Percentiles rank a stretch among this genome's conserved stretches.
Conservation (phyloP, 2,888 invertebrate genomes). For the Aphodius sticticus region DNA sequence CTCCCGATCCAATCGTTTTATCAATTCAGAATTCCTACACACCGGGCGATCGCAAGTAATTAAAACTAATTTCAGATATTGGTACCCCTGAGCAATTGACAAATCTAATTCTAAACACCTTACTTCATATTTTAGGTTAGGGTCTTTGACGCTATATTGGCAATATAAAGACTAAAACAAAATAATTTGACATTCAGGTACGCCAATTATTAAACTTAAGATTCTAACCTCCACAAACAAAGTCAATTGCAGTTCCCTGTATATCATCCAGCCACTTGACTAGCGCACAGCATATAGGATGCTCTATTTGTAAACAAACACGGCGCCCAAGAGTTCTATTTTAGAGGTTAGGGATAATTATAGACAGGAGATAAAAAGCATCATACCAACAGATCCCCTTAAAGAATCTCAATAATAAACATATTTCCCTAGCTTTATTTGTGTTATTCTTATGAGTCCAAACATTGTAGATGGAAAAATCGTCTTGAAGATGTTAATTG, state of each 20-base stretch:
- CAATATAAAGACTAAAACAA: background rate
- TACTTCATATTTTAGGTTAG: background rate
- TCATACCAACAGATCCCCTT: background rate
- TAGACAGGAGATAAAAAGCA: constrained; percentile 5
- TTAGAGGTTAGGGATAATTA: constrained; percentile 23
- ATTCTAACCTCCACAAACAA: no score
- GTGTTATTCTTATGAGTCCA: background rate
- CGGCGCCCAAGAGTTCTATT: constrained; percentile 18
- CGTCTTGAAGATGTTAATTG: background rate
- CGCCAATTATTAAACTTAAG: no score
- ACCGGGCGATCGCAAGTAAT: no score
- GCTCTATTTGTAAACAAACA: constrained; percentile 20
- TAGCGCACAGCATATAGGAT: background rate
- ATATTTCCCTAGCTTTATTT: background rate
- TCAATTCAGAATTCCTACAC: background rate
- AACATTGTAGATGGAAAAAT: background rate
- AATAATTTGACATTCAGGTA: background rate
- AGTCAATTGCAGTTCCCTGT: no score
- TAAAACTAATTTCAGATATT: background rate
- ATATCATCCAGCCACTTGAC: no score
- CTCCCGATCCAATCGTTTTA: background rate
- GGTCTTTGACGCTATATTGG: background rate
- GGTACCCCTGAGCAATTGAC: background rate
- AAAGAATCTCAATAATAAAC: background rate
- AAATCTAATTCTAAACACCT: background rate